Base-by-base conservation (phyloP, 1,140 invertebrate genomes). In the Centruroides sculpturatus region DNA sequence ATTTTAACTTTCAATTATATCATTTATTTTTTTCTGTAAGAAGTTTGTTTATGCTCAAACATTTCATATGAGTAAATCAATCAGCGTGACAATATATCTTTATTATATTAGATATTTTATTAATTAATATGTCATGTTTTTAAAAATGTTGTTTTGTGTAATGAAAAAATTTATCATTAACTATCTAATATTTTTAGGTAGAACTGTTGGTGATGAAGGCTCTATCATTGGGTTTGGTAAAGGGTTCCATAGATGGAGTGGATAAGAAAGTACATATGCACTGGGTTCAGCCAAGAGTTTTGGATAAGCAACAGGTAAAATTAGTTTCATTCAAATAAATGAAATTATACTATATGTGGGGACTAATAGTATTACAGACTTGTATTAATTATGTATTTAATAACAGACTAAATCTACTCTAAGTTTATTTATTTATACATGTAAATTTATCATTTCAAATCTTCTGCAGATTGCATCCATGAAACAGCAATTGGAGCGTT, bases 201-300 rank as follows among this genome's bases (percentile, higher is more conserved):
- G 96, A 99, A 73, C 77, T 96, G 61, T 77, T 98, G 10, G 89
- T 98, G 3, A 99, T 99, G 96, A 96, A 97, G 76, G 96, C 96
- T 0, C 73, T 99, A 36, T 89, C 92, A n/a, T 83, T 97, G 67
- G 89, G 88, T 53, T 79, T 99, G 1, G 89, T 99, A 4, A 83
- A 85, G 63, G 96, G 96, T 46, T 85, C 85, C 55, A 98, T 99
- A 67, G 94, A 99, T 79, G 91, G 98, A 77, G 92, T 98, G 4
- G 81, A 83, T 13, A 74, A 79, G 59, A 85, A 80, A 60, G 85
- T 92, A 6, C 83, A 87, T 71, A 85, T 92, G 78, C 86, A 83
- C 34, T 93, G 89, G 90, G 86, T 96, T 23, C 92, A 95, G 73
- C 92, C 92, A 2, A 79, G 93, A 66, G 92, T 96, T 8, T 75